phyloP scores from a whole-genome alignment of 2,888 invertebrate genomes.

The Hecatera dysodea region DNA sequence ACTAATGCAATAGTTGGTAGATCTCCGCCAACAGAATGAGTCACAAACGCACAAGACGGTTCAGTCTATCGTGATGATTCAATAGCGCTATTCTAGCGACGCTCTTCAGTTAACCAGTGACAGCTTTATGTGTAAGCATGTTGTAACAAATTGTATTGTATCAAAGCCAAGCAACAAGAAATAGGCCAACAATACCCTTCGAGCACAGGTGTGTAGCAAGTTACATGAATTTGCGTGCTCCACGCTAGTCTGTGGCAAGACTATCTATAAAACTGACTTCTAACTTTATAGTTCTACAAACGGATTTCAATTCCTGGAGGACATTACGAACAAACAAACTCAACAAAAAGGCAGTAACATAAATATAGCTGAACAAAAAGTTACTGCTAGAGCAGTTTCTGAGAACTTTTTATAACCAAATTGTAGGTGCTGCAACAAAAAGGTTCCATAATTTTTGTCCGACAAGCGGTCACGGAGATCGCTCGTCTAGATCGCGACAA shows the following conservation, averaged over 20 bases:
- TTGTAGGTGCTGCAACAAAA: slow-evolving; percentile 44
- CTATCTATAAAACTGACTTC: slow-evolving; percentile 40
- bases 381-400: slow-evolving; percentile 13
- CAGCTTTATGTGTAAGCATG: slow-evolving; percentile 37
- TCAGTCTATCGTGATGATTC: slow-evolving; percentile 61
- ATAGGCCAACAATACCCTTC: slow-evolving; percentile 40
- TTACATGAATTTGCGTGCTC: slow-evolving; percentile 44
- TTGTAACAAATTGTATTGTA: slow-evolving; percentile 53
- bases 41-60: slow-evolving; percentile 49
- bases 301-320: slow-evolving; percentile 31
- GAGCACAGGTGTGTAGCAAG: slow-evolving; percentile 34
- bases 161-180: slow-evolving; percentile 37
- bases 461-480: slow-evolving; percentile 53
- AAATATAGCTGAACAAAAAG: slow-evolving; percentile 31
- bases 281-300: slow-evolving; percentile 35
- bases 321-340: slow-evolving; percentile 25
- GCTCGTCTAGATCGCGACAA: slow-evolving; percentile 50
- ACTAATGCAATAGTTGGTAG: slow-evolving; percentile 47
- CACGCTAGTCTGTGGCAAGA: slow-evolving; percentile 29
- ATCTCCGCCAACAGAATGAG: slow-evolving; percentile 58
- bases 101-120: slow-evolving; percentile 45
- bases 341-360: slow-evolving; percentile 27
- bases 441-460: slow-evolving; percentile 44
- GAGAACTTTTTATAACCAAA: slow-evolving; percentile 37
- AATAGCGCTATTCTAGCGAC: slow-evolving; percentile 62